Evolutionary conservation across 2,797 vertebrate species (phyloP), one percentile per base, ranked within the genome.

Genomic region (Alca torda): DNA sequence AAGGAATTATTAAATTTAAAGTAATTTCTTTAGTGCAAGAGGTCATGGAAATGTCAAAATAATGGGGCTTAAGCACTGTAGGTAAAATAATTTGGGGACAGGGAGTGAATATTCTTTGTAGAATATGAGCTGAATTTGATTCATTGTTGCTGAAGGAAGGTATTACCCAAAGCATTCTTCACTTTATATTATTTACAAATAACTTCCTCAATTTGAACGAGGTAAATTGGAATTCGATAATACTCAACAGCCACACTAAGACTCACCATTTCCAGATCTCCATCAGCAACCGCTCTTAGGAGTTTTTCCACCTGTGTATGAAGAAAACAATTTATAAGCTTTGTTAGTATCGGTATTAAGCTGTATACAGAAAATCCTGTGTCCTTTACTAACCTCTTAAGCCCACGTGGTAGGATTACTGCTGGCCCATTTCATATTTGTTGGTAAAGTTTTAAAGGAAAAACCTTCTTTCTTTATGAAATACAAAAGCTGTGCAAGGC

Each of bases 231-330:
- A 80, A 67, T 53, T 57, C 57, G 76, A 0, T 31, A 60, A 63
- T 19, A 59, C 19, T 26, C 78, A 85, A 72, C 50, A 87, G 33
- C 16, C n/a, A 91, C 8, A 10, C 26, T 21, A 84, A 83, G 48
- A 97, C 98, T 99, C 97, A 99, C 99, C 99, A 99, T 99, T 98
- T 99, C 99, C 73, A 99, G 97, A 65, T 99, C 99, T 19, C 99
- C 99, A 81, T 99, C 99, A n/a, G 99, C 99, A 65, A 99, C 98
- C 1, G 99, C 99, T 85, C 99, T 98, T 88, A 99, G 97, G 94
- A 99, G 98, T 97, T 99, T 99, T 97, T 99, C 99, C 97, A 99
- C 99, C 99, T 99, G 91, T 88, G n/a, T 93, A 87, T 82, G 74
- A 97, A 95, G 85, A 91, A 86, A 96, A 94, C 59, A 25, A 67